Percentiles rank a stretch among this genome's conserved stretches.
Evolutionary conservation across 2,888 invertebrate species (phyloP).

Genomic region (Drosophila cognata): DNA sequence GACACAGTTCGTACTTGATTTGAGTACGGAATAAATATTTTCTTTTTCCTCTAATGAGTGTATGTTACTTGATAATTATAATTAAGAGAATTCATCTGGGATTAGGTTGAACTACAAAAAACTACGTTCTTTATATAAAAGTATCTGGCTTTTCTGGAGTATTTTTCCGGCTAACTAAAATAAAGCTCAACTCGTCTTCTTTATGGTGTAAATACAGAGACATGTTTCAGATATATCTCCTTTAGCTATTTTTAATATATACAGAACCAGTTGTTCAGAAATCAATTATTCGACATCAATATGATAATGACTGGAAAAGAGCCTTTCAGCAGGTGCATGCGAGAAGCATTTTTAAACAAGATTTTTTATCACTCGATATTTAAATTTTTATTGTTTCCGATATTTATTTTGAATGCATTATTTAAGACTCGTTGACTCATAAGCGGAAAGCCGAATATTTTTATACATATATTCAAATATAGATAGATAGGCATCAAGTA

Average conservation of each 20-base stretch:
- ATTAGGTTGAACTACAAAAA: background rate
- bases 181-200: background rate
- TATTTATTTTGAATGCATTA: background rate
- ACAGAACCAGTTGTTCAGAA: background rate
- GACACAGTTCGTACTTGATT: accelerated
- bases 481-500: background rate
- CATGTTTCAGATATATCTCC: background rate
- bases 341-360: background rate
- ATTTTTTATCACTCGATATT: background rate
- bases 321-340: background rate
- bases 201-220: background rate
- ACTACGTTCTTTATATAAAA: background rate
- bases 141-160: background rate
- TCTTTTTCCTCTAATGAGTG: background rate
- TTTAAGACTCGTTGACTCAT: background rate
- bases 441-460: background rate
- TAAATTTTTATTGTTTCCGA: background rate
- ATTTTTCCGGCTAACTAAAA: accelerated
- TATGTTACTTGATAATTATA: background rate
- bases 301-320: background rate
- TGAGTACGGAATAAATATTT: background rate
- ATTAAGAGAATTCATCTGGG: background rate
- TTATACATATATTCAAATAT: background rate
- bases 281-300: background rate
- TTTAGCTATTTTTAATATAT: too few species aligned